Evolutionary conservation across 2,888 invertebrate genomes (phyloP), one percentile per base, ranked within the genome.

Genomic region (Apoda limacodes): DNA sequence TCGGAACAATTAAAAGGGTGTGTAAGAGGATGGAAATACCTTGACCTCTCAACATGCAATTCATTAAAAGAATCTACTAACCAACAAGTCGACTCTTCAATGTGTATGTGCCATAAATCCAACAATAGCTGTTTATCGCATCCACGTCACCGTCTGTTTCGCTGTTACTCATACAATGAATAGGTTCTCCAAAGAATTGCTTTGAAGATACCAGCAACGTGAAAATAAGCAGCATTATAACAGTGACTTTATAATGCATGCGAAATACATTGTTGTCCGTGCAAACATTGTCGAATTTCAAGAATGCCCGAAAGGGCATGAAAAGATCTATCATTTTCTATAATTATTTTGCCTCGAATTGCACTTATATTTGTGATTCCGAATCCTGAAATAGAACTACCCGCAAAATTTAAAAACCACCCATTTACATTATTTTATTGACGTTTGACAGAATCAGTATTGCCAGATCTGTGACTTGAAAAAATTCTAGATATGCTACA

Each of bases 171-270:
- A 86, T 82, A 60, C 93, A 93, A 48, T 88, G 85, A 29, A 94
- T 92, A 0, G 93, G 92, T 48, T 93, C 90, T 0, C 93, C 93
- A 48, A 93, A 92, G 68, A 91, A 92, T 61, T 93, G 91, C 51
- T 90, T 89, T 9, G 90, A 87, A 13, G 90, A 89, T 24, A 93
- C 84, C 47, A 93, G 59, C 48, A 92, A 68, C 1, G 89, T 88
- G 63, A 88, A 90, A 13, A 88, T 83, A 22, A 92, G 69, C 36
- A 93, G 67, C 52, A 92, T 81, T 28, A 88, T 82, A 27, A 88
- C 87, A 0, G 91, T 89, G 19, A 85, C 80, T 55, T 87, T 86
- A 55, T 89, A 90, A 62, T 92, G 91, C 55, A 92, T 72, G 24
- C 86, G 85, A 56, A 90, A 92, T 5, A 90, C 82, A 48, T 85